Base-by-base conservation (phyloP, 2,113 vertebrate species). In the Epinephelus lanceolatus region DNA sequence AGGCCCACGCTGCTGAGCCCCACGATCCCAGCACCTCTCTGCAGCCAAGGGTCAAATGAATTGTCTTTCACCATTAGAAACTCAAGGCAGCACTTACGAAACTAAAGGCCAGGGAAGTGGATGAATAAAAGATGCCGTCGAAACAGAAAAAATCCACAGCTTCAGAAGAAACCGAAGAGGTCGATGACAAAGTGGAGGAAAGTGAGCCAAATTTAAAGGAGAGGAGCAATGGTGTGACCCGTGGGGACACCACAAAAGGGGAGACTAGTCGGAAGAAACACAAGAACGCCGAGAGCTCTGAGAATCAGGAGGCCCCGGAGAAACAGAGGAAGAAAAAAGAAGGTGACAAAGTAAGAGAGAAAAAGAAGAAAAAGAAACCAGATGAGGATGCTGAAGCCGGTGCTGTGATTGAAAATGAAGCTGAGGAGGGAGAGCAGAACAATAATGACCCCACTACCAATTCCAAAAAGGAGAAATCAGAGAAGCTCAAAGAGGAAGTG, bases 91-190 rank as follows among this genome's bases (percentile, higher is more conserved):
- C 83, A 76, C 78, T 93, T 91, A 91, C 73, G 92, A 92, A 92
- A 93, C 92, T 87, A 88, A 94, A 89, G 76, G 86, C 87, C 79
- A 82, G 87, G 91, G 90, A 94, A 95, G 90, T 85, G 87, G 87
- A 96, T 97, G 80, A 98, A 98, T 98, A 96, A 98, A 94, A 97
- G 94, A 98, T 97, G 95, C 83, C 89, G 56, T 93, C 82, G 71
- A 96, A 97, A 95, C 94, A 96, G 94, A 95, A 97, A 96, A 96
- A 96, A 91, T 89, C 84, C 59, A 71, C 74, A 91, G 92, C 91
- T 90, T 87, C 82, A 45, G 91, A 86, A 62, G 93, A 95, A 95
- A 96, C 89, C 55, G 73, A 95, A 94, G 94, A 95, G 76, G 89
- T 86, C n/a, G 92, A 94, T 90, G 93, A 95, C 83, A 86, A 93